Evolutionary conservation across 2,113 vertebrate genomes (phyloP), one percentile per base, ranked within the genome.

Genomic region (Buteo buteo): DNA sequence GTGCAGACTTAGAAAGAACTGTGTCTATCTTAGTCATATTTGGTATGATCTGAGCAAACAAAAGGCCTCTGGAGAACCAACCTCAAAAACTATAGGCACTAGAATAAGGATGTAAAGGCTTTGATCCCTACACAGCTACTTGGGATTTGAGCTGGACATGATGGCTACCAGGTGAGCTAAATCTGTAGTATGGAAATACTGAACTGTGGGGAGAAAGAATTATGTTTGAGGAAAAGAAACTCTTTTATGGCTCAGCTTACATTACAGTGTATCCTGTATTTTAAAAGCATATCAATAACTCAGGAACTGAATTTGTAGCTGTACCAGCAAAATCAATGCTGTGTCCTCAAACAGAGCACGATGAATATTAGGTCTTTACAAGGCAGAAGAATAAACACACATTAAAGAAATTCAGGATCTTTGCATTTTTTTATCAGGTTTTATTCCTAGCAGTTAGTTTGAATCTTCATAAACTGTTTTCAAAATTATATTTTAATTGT

Each of bases 231-330:
- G 34, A 85, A 40, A 73, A 58, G 42, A 87, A 89, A 76, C 13
- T 72, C 49, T 65, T 89, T 62, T 54, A 77, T 57, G 55, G 28
- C 29, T 94, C 34, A 87, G 36, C 18, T 79, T 76, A 38, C 29
- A 28, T 65, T 91, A 65, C 42, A 67, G 8, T 55, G 28, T 58
- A 54, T 55, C 49, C 29, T 80, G 42, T 80, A 47, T 95, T 95
- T 93, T 91, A 90, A 94, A 96, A 94, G 42, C 28, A 29, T 91
- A 87, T 91, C 45, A 70, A 24, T 95, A 93, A 86, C 73, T 52
- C 57, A 44, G 31, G 16, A 55, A 73, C 31, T 36, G n/a, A 90
- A 69, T 70, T 58, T 69, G 34, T 91, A 91, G 44, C 77, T 65
- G 49, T 86, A 62, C 26, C 44, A 65, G 24, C 32, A 90, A 90